Evolutionary conservation across 2,888 invertebrate species (phyloP), one percentile per base, ranked within the genome.

Genomic region (Metellina segmentata): DNA sequence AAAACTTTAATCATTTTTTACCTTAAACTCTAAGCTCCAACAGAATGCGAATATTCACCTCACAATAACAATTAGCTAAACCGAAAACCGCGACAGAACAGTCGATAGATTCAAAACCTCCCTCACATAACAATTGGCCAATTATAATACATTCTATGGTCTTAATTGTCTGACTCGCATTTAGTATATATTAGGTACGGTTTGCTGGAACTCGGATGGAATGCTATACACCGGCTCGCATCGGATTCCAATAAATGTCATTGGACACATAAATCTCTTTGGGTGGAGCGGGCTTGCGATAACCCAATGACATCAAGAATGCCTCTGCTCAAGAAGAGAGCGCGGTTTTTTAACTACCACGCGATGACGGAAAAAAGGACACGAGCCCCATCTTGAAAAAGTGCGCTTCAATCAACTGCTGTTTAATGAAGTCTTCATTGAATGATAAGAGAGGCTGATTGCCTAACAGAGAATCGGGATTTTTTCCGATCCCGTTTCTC

Each of bases 171-270:
- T 79, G 53, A 51, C 81, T 72, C 34, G 70, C 53, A 20, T 61
- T 61, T 20, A 88, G 74, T 81, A 49, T 53, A 48, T 77, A 78
- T 77, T 74, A 77, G 53, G 70, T 69, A 72, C 70, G 61, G 81
- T 48, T 82, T 83, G 82, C 70, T 70, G 71, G 72, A 6, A 20
- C 71, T 34, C 20, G 71, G 79, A 79, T 75, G 61, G 82, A 72
- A 89, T 82, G 82, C 77, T 70, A 61, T 61, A 69, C 19, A 52
- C 48, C 77, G 34, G 61, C 61, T 74, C 49, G 74, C 72, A 89
- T 89, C 89, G 89, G 77, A 89, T 89, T 81, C 75, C 81, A 70
- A 91, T 86, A 86, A 91, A 69, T 82, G 71, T 86, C 69, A 69
- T 70, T 61, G 77, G 49, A 53, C 69, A 70, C 74, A 75, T 85